phyloP scores from a whole-genome alignment of 2,797 vertebrate genomes.

The Pipistrellus pipistrellus region DNA sequence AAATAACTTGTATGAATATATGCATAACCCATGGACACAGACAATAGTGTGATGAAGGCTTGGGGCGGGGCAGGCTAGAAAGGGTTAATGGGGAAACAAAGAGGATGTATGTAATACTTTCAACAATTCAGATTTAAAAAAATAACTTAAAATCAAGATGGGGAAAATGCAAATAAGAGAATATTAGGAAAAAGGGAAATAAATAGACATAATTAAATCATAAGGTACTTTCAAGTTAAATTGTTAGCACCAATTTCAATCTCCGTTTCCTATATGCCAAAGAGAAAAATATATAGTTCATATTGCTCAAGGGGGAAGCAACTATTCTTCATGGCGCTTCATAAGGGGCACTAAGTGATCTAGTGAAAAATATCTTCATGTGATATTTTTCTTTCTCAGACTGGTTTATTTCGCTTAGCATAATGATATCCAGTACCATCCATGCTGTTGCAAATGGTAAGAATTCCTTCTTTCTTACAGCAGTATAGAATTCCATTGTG shows the following conservation, averaged over 20 bases:
- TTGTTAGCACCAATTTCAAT: not conserved
- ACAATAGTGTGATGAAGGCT: too few species aligned
- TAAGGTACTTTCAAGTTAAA: not conserved
- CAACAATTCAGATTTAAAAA: not conserved
- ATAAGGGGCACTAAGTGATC: not conserved
- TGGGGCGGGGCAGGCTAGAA: too few species aligned
- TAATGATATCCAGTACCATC: too few species aligned
- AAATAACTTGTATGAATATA: too few species aligned
- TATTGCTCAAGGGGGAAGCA: not conserved
- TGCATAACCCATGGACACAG: too few species aligned
- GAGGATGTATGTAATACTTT: too few species aligned
- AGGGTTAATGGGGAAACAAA: too few species aligned
- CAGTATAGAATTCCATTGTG: too few species aligned
- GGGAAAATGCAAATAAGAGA: not conserved
- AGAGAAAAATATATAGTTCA: not conserved
- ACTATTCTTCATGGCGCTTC: not conserved
- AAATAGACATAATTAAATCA: not conserved
- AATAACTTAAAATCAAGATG: slow-evolving; percentile 8
- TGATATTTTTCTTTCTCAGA: too few species aligned
- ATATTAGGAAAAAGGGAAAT: not conserved
- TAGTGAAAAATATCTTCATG: not conserved
- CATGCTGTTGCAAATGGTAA: too few species aligned
- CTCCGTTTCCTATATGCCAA: not conserved
- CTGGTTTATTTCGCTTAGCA: too few species aligned
- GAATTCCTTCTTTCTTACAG: too few species aligned